Percentiles rank a stretch among this genome's conserved stretches.
phyloP scores from a whole-genome alignment of 2,797 vertebrate species.

The Argyrosomus regius region DNA sequence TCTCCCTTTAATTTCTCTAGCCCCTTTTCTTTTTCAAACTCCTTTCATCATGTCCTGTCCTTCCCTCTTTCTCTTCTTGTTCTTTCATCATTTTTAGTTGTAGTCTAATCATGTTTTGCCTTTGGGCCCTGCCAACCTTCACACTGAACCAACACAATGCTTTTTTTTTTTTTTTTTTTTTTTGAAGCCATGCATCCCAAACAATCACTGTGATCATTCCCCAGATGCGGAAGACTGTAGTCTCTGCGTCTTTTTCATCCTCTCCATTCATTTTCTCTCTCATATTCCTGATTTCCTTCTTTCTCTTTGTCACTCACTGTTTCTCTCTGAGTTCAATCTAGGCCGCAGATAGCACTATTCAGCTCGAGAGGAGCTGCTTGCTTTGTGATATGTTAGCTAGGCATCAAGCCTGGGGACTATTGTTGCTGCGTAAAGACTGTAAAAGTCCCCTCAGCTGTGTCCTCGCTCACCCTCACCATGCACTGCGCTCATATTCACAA shows the following conservation, averaged over 20 bases:
- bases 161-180: neutral
- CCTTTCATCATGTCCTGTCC: slow-evolving; percentile 37
- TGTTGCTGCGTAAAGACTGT: slow-evolving; percentile 41
- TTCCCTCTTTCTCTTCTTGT: neutral
- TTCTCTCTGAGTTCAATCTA: slow-evolving; percentile 26
- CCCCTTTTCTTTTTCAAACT: slow-evolving; percentile 30
- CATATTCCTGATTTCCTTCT: neutral
- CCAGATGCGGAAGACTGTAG: slow-evolving; percentile 1
- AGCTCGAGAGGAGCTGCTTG: slow-evolving; percentile 30
- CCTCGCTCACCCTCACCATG: slow-evolving; percentile 42
- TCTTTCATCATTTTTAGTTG: slow-evolving; percentile 52
- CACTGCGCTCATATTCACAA: slow-evolving; percentile 33
- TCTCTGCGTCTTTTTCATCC: slow-evolving; percentile 7
- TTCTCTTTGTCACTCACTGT: slow-evolving; percentile 18
- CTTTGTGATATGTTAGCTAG: slow-evolving; percentile 46
- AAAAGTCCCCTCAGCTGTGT: slow-evolving; percentile 37
- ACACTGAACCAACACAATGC: slow-evolving; percentile 42
- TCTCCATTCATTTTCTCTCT: neutral
- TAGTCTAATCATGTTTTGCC: slow-evolving; percentile 63
- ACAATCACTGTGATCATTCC: slow-evolving; percentile 21
- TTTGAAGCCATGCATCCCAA: slow-evolving; percentile 40
- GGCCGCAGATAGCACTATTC: slow-evolving; percentile 33
- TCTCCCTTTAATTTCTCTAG: slow-evolving; percentile 37
- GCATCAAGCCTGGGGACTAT: slow-evolving; percentile 37
- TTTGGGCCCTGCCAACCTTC: slow-evolving; percentile 58